A percentile compares a stretch with the other conserved stretches of the same genome.
phyloP scores from a whole-genome alignment of 2,888 invertebrate species.

The Portevinia maculata region DNA sequence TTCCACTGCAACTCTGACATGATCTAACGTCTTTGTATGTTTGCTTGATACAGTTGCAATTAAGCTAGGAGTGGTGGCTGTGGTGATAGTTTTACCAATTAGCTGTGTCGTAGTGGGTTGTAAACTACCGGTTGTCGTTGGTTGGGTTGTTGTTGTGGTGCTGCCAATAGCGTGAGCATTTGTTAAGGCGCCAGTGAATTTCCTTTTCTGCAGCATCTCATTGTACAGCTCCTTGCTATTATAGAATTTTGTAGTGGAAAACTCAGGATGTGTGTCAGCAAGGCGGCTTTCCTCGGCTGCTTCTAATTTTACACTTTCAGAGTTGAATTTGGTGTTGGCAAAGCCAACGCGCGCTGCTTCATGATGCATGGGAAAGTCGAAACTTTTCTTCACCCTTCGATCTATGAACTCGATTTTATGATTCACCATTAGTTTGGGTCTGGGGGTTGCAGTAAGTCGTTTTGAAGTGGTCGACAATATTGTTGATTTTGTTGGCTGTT shows the following conservation, averaged over 20 bases:
- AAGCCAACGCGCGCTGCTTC: constrained; percentile 80
- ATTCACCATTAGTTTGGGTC: constrained; percentile 69
- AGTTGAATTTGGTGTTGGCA: constrained; percentile 82
- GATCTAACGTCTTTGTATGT: constrained; percentile 78
- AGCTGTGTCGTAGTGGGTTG: constrained; percentile 34
- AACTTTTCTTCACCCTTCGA: constrained; percentile 82
- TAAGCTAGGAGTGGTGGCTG: not conserved
- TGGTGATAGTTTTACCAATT: constrained; percentile 29
- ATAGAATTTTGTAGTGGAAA: constrained; percentile 83
- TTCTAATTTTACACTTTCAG: constrained; percentile 75
- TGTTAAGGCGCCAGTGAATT: constrained; percentile 28
- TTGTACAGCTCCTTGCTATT: constrained; percentile 82
- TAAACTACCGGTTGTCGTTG: constrained; percentile 68
- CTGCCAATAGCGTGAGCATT: constrained; percentile 29
- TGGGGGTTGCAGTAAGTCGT: constrained; percentile 37
- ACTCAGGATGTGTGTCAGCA: constrained; percentile 79
- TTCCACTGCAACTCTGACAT: constrained; percentile 78
- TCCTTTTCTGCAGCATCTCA: constrained; percentile 79
- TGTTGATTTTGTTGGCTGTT: constrained; percentile 52
- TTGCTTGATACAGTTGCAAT: constrained; percentile 75
- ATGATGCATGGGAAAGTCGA: constrained; percentile 81
- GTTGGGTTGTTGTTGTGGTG: constrained; percentile 39
- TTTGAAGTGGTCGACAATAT: constrained; percentile 54
- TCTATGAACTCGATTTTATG: constrained; percentile 79
- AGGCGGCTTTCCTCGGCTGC: constrained; percentile 24